These are phyloP conservation scores for Rhizoglyphus robini DNA, from an alignment of 1,140 invertebrate genomes.

Conservation along the genomic window DNA sequence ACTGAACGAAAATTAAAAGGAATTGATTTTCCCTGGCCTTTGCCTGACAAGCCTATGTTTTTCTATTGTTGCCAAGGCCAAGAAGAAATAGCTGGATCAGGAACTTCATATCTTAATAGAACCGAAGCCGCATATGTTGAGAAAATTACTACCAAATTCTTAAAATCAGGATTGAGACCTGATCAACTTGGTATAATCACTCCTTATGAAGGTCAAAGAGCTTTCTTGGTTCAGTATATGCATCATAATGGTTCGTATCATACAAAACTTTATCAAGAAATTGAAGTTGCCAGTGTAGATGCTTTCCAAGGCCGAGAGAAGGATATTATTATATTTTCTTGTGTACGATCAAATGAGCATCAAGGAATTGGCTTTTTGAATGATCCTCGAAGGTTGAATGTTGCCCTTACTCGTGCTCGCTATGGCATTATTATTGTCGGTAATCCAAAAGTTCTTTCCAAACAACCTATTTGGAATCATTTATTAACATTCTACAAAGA, in stretches of 20 bases:
- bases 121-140: slow-evolving; percentile 98
- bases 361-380: slow-evolving; percentile 88
- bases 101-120: slow-evolving; percentile 93
- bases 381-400: slow-evolving; percentile 92
- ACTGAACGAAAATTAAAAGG: slow-evolving; percentile 77
- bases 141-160: slow-evolving; percentile 82
- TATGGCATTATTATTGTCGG: slow-evolving; percentile 98
- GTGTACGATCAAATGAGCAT: slow-evolving; percentile 76
- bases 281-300: slow-evolving; percentile 98
- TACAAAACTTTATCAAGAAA: slow-evolving; percentile 92
- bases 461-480: slow-evolving; percentile 97
- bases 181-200: slow-evolving; percentile 99
- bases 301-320: slow-evolving; percentile 92
- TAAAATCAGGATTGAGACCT: slow-evolving; percentile 86
- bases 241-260: slow-evolving; percentile 95
- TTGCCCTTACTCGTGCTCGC: slow-evolving; percentile 90
- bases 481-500: slow-evolving; percentile 95
- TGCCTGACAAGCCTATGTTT: slow-evolving; percentile 92
- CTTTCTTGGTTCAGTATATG: slow-evolving; percentile 95
- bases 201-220: slow-evolving; percentile 96
- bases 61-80: slow-evolving; percentile 96
- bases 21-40: slow-evolving; percentile 96
- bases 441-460: slow-evolving; percentile 95
- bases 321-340: slow-evolving; percentile 87
- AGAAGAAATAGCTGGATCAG: slow-evolving; percentile 95